Base-by-base conservation (phyloP, 2,888 invertebrate species). In the Pristionchus mayeri region DNA sequence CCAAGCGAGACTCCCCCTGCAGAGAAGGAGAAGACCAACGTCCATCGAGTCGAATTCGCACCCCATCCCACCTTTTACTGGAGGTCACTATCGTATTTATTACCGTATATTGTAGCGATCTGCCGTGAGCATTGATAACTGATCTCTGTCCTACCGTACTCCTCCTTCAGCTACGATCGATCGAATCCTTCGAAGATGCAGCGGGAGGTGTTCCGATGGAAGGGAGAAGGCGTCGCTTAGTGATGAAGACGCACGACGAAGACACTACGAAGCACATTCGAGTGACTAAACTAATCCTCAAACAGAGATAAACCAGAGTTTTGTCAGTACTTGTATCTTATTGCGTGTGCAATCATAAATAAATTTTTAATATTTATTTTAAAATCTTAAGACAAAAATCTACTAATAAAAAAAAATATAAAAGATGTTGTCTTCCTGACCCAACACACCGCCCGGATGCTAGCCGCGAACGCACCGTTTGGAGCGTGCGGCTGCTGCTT, bases 271-370 rank as follows among this genome's bases (percentile, higher is more conserved):
- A 71, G 71, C n/a, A 44, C n/a, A 44, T 11, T 37, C 71, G 71
- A 71, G n/a, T 11, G 40, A 71, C 44, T 44, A 71, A 16, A 71
- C 71, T 71, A 71, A 71, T 71, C 71, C 54, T 54, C 54, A 44
- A 13, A 13, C 63, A 44, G 0, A 7, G 71, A 71, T 71, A 71
- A 71, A 71, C 71, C 44, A 71, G 71, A 71, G 71, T 71, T 71
- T 71, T 71, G 71, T 71, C 71, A 21, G 37, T 18, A 27, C 30
- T 30, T 34, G 9, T 13, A 27, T 2, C 57, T 57, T 9, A 2
- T 57, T 24, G 3, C 27, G 57, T 24, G 57, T 57, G 57, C 4
- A 24, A 24, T 24, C 57, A 13, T 52, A 21, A 18, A 11, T 21
- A 52, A 52, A n/a, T n/a, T n/a, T n/a, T n/a, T n/a, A n/a, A n/a